Percentiles rank a stretch among this genome's conserved stretches.
Evolutionary conservation across 2,888 invertebrate species (phyloP).

Genomic region (Cheilosia impressa): DNA sequence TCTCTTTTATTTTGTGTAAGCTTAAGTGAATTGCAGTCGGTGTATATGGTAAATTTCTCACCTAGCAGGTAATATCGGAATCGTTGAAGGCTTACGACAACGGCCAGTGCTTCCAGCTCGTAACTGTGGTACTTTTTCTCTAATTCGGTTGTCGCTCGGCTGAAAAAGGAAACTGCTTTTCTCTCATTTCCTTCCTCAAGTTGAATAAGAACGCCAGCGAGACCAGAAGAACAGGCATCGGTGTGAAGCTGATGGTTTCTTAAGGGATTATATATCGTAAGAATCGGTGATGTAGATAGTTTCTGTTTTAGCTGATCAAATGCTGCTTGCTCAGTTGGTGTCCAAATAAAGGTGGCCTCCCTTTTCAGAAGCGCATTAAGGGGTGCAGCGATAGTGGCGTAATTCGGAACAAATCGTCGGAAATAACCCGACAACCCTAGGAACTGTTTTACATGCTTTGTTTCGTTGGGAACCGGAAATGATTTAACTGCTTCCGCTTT

Average conservation of each 20-base stretch:
- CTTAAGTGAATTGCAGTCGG: neutral
- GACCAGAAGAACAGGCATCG: no score
- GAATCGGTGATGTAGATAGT: neutral
- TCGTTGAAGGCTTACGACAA: conserved; percentile 18
- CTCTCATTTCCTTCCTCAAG: neutral
- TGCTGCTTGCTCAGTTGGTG: neutral
- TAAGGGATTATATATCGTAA: no score
- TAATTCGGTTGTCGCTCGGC: neutral
- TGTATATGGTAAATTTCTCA: neutral
- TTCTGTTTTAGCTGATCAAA: neutral
- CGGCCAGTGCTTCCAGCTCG: conserved; percentile 29
- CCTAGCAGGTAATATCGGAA: conserved; percentile 6
- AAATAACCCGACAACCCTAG: conserved; percentile 15
- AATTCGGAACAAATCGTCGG: conserved; percentile 4
- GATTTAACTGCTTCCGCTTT: conserved; percentile 3
- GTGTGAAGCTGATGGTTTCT: no score
- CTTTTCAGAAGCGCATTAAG: neutral
- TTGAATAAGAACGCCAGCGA: no score
- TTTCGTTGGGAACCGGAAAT: conserved; percentile 10
- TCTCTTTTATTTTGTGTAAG: neutral
- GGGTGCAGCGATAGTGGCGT: neutral
- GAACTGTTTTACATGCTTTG: conserved; percentile 9
- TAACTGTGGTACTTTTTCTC: conserved; percentile 17
- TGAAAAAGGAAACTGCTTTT: conserved; percentile 14
- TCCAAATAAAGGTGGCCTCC: neutral